A percentile compares a stretch with the other conserved stretches of the same genome.
Conservation (phyloP, 1,140 invertebrate genomes). For the Drosophila rhopaloa region DNA sequence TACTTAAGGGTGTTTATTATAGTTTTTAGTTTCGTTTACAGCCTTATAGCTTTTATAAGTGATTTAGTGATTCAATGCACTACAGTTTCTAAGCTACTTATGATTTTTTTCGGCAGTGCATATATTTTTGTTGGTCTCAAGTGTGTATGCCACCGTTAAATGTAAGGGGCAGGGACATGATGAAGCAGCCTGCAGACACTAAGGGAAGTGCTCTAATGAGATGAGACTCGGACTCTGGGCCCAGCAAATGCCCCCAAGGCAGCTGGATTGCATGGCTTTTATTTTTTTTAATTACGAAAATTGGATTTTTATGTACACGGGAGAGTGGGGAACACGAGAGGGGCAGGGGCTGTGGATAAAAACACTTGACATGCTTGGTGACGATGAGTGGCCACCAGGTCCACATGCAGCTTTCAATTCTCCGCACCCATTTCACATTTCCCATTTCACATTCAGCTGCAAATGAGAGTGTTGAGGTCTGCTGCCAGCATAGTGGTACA, state of each 20-base stretch:
- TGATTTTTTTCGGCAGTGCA: background rate
- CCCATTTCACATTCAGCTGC: conserved; percentile 5
- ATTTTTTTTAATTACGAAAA: conserved; percentile 83
- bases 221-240: conserved; percentile 56
- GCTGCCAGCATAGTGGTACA: conserved; percentile 41
- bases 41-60: too few relatives aligned
- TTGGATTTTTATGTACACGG: conserved; percentile 77
- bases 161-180: conserved; percentile 2
- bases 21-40: too few relatives aligned
- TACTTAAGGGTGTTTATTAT: too few relatives aligned
- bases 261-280: conserved; percentile 52
- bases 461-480: conserved; percentile 42
- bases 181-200: conserved; percentile 7
- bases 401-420: conserved; percentile 14
- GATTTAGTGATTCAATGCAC: too few relatives aligned
- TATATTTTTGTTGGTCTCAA: conserved; percentile 38
- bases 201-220: conserved; percentile 70
- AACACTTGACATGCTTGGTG: conserved; percentile 77
- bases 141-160: conserved; percentile 68
- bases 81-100: background rate
- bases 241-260: conserved; percentile 21
- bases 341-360: conserved; percentile 20
- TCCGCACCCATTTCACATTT: conserved; percentile 1
- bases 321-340: background rate
- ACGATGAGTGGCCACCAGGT: conserved; percentile 53